Conservation (phyloP, 2,888 invertebrate genomes). For the Temnothorax ravouxi region DNA sequence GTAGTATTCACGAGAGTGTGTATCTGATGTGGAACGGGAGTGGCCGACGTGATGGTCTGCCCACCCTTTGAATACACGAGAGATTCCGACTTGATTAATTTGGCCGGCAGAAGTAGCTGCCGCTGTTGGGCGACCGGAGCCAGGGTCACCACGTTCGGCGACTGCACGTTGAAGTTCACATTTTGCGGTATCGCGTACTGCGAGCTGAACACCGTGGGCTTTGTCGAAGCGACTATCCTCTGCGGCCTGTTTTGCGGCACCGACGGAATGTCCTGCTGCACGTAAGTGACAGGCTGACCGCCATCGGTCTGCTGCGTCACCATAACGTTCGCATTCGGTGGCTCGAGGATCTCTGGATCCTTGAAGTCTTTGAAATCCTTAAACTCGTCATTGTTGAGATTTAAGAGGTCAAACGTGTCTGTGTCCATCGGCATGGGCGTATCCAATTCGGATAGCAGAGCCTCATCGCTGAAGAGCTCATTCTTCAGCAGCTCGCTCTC, state of each 20-base stretch:
- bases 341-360: conserved; percentile 71
- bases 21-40: conserved; percentile 86
- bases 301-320: conserved; percentile 60
- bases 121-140: conserved; percentile 83
- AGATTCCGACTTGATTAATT: conserved; percentile 85
- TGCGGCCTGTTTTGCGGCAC: conserved; percentile 68
- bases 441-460: conserved; percentile 87
- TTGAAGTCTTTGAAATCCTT: conserved; percentile 78
- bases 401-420: conserved; percentile 86
- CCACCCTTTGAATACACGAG: conserved; percentile 83
- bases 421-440: conserved; percentile 87
- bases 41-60: conserved; percentile 79
- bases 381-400: conserved; percentile 77
- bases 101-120: conserved; percentile 83
- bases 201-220: conserved; percentile 81
- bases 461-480: conserved; percentile 87
- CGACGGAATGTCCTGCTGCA: conserved; percentile 62
- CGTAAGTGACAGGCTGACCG: conserved; percentile 62
- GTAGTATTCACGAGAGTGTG: conserved; percentile 90
- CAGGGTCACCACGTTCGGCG: conserved; percentile 82
- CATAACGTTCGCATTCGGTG: conserved; percentile 71
- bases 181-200: conserved; percentile 83
- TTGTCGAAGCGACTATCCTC: conserved; percentile 77
- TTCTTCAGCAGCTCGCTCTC: conserved; percentile 90
- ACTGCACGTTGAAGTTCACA: conserved; percentile 84